phyloP scores from a whole-genome alignment of 2,797 vertebrate genomes.

The Trichosurus vulpecula region DNA sequence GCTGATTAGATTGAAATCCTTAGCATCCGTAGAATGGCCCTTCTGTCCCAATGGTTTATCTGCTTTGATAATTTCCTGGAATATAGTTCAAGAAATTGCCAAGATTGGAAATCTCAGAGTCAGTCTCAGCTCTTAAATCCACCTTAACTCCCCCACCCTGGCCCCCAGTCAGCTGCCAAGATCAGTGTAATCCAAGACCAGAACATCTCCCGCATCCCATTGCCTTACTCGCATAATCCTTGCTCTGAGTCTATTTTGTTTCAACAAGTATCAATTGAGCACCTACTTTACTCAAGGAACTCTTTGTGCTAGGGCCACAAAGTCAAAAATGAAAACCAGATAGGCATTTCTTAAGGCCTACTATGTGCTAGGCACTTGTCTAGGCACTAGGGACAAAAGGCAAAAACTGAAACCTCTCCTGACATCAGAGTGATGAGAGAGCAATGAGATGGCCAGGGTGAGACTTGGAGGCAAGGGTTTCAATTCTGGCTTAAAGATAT shows the following conservation, averaged over 20 bases:
- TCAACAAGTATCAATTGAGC: neutral
- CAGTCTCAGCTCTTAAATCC: neutral
- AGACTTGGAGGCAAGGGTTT: neutral
- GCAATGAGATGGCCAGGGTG: neutral
- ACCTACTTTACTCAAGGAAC: neutral
- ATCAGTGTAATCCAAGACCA: neutral
- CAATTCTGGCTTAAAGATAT: neutral
- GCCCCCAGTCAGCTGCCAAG: neutral
- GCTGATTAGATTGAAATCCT: neutral
- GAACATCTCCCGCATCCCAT: neutral
- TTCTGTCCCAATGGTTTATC: neutral
- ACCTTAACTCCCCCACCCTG: neutral
- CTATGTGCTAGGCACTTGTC: neutral
- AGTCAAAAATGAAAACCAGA: neutral
- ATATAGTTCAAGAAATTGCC: neutral
- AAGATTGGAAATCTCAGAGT: neutral
- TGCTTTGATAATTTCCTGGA: neutral
- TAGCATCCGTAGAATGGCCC: neutral
- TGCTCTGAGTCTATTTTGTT: neutral
- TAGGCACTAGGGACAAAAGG: neutral
- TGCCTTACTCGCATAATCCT: neutral
- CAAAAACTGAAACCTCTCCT: neutral
- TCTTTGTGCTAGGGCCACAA: neutral
- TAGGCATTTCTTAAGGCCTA: neutral
- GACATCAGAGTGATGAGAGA: neutral